phyloP scores from a whole-genome alignment of 2,113 vertebrate species.

The Hippoglossus stenolepis region DNA sequence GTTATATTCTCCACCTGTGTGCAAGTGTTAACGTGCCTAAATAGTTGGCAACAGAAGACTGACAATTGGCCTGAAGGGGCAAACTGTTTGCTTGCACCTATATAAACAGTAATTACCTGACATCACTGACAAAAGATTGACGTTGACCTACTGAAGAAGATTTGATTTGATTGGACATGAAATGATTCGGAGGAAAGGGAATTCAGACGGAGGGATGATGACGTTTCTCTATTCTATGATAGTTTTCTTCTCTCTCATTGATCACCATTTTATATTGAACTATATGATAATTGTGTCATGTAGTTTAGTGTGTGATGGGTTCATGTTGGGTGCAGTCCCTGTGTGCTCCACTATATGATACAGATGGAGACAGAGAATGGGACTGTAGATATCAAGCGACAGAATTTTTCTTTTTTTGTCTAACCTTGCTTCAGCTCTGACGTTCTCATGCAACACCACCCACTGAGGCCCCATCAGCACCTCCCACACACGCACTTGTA shows the following conservation, averaged over 20 bases:
- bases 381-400: slow-evolving; percentile 10
- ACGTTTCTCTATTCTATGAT: too few relatives aligned
- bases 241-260: too few relatives aligned
- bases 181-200: not conserved
- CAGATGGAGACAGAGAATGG: slow-evolving; percentile 9
- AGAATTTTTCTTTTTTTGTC: not conserved
- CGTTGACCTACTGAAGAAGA: not conserved
- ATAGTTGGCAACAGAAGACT: slow-evolving; percentile 14
- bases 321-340: not conserved
- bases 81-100: not conserved
- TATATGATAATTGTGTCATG: too few relatives aligned
- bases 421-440: slow-evolving; percentile 46
- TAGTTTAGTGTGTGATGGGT: too few relatives aligned
- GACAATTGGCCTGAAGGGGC: slow-evolving; percentile 1
- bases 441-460: slow-evolving; percentile 72
- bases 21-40: slow-evolving; percentile 13
- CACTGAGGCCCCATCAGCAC: slow-evolving; percentile 64
- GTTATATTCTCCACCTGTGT: not conserved
- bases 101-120: not conserved
- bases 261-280: too few relatives aligned
- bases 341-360: slow-evolving; percentile 20
- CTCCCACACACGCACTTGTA: slow-evolving; percentile 40
- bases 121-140: not conserved
- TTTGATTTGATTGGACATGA: too few relatives aligned
- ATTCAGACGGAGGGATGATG: not conserved